Evolutionary conservation across 2,113 vertebrate genomes (phyloP).

Genomic region (Edolisoma coerulescens): DNA sequence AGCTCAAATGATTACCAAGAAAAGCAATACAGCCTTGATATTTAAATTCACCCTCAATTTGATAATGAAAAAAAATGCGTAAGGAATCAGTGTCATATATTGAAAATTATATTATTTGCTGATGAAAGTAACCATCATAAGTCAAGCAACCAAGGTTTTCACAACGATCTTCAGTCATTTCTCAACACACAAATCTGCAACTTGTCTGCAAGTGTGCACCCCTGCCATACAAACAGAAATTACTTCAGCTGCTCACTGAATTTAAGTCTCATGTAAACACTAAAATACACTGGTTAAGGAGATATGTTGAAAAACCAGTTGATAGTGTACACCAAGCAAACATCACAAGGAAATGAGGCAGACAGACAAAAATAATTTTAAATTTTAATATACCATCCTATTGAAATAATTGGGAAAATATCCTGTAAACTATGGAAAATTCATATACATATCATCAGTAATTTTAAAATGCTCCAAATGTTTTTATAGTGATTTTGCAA

Average conservation of each 20-base stretch:
- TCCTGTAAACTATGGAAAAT: not conserved
- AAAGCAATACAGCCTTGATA: not conserved
- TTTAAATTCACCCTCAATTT: not conserved
- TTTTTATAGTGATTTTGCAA: not conserved
- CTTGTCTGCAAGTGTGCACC: not conserved
- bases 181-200: not conserved
- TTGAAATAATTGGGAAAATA: not conserved
- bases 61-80: not conserved
- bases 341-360: not conserved
- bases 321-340: not conserved
- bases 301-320: not conserved
- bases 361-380: not conserved
- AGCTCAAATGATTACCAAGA: not conserved
- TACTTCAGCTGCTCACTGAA: not conserved
- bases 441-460: not conserved
- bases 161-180: not conserved
- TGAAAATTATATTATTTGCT: not conserved
- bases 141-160: not conserved
- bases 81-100: not conserved
- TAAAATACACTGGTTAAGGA: not conserved
- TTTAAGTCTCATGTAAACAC: not conserved
- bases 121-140: not conserved
- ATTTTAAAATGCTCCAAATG: not conserved
- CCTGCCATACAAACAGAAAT: not conserved
- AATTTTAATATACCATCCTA: not conserved